Evolutionary conservation across 1,140 invertebrate species (phyloP), one percentile per base, ranked within the genome.

Genomic region (Vollenhovia emeryi): DNA sequence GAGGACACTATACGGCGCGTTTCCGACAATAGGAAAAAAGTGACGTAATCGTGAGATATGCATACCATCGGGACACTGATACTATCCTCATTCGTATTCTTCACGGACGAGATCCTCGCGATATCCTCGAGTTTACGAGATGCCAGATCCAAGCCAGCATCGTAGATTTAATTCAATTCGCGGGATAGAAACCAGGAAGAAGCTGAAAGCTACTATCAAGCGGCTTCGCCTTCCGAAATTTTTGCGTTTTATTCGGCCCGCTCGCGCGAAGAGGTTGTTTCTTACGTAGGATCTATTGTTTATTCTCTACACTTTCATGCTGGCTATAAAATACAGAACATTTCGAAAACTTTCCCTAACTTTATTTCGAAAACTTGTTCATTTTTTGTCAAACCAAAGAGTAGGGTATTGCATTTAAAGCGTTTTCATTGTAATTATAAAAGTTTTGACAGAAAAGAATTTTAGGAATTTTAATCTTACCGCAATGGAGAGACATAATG

Each of bases 91-190:
- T 82, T 82, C n/a, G 33, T 73, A 82, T 71, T 71, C 50, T 57
- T 82, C n/a, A 21, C 50, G 27, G 27, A 82, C 40, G 40, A 73
- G 50, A 45, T 73, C 24, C 45, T 71, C 66, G 36, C 24, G 50
- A 2, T 71, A 59, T n/a, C 13, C 27, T 57, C 36, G 66, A 43
- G 36, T 69, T 80, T 80, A 80, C 18, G 64, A 82, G 66, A 73
- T 52, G 66, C 13, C 50, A 73, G 27, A 73, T 73, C 50, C 66
- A 27, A 45, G 50, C 50, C 40, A 52, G 15, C 24, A 24, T 40
- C 3, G 66, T 57, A n/a, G n/a, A 57, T 82, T 68, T 82, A 73
- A 71, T 82, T 82, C 50, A 59, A 82, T 82, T 82, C 48, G 18
- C 33, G 50, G n/a, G 24, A 55, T 71, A 80, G 50, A 80, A 57